These are phyloP conservation scores for Apodemia mormo DNA, from an alignment of 2,888 invertebrate species.

Conservation along the genomic window DNA sequence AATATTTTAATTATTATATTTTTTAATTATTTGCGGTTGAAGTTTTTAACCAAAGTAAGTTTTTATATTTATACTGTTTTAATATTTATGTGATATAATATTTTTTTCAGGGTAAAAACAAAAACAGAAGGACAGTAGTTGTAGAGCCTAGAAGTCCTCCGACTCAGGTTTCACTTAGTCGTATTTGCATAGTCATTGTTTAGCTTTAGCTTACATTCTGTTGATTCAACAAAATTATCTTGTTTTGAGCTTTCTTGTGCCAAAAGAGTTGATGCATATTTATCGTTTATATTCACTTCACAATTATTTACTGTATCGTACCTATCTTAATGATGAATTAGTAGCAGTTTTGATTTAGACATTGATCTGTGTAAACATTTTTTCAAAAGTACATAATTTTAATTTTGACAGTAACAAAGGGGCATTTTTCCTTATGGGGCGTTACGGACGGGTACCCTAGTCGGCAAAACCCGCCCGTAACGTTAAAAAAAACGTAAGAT, in stretches of 20 bases:
- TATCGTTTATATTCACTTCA: slow-evolving; percentile 28
- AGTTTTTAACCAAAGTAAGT: too few relatives aligned
- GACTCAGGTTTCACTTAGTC: slow-evolving; percentile 50
- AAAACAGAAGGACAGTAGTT: slow-evolving; percentile 44
- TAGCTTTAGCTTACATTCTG: slow-evolving; percentile 58
- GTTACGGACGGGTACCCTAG: too few relatives aligned
- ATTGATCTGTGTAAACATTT: too few relatives aligned
- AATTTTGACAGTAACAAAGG: too few relatives aligned
- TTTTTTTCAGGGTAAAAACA: slow-evolving; percentile 62
- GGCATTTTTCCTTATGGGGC: too few relatives aligned
- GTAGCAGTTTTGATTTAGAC: neutral
- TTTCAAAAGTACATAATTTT: too few relatives aligned
- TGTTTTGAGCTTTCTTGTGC: slow-evolving; percentile 55
- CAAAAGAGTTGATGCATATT: slow-evolving; percentile 38
- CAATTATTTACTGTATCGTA: slow-evolving; percentile 5
- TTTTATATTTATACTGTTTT: too few relatives aligned
- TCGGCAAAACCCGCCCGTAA: too few relatives aligned
- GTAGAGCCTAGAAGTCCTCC: slow-evolving; percentile 45
- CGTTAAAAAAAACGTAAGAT: too few relatives aligned
- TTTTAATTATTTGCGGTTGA: too few relatives aligned
- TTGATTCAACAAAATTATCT: slow-evolving; percentile 20
- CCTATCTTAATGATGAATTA: slow-evolving; percentile 4
- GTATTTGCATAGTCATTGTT: slow-evolving; percentile 65
- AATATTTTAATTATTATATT: too few relatives aligned
- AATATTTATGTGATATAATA: neutral